These are phyloP conservation scores for Drosophila quadrilineata DNA, from an alignment of 1,140 invertebrate genomes.

Conservation along the genomic window DNA sequence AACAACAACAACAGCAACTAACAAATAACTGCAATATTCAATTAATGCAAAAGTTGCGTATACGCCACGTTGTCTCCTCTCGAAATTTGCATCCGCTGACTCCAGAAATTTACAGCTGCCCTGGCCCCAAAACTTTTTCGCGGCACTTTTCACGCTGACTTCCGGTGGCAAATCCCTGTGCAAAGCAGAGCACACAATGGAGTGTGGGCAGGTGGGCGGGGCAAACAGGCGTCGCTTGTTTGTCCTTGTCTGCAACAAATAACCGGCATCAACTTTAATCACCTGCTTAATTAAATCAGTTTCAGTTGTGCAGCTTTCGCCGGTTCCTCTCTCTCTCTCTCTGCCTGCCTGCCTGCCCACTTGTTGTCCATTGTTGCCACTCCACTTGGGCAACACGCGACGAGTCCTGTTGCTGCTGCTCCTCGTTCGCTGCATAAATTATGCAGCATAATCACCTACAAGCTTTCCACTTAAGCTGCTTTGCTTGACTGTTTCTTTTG, in stretches of 20 bases:
- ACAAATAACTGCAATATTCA: conserved; percentile 19
- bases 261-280: conserved; percentile 79
- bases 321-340: not conserved
- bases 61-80: conserved; percentile 38
- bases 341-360: not conserved
- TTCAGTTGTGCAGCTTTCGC: conserved; percentile 51
- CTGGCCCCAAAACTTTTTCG: conserved; percentile 48
- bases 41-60: conserved; percentile 43
- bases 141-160: conserved; percentile 51
- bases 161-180: conserved; percentile 12
- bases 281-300: conserved; percentile 80
- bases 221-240: conserved; percentile 49
- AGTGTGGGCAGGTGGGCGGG: not conserved
- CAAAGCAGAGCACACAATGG: not conserved
- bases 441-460: conserved; percentile 75
- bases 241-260: conserved; percentile 64
- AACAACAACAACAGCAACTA: not conserved
- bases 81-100: conserved; percentile 50
- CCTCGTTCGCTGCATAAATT: conserved; percentile 71
- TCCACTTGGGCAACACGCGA: too few species aligned
- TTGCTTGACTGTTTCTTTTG: conserved; percentile 38
- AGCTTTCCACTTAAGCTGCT: conserved; percentile 67
- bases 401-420: conserved; percentile 19
- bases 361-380: conserved; percentile 8
- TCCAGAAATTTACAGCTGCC: conserved; percentile 39